Conservation (phyloP, 1,140 invertebrate species). For the Drosophila ohnishii region DNA sequence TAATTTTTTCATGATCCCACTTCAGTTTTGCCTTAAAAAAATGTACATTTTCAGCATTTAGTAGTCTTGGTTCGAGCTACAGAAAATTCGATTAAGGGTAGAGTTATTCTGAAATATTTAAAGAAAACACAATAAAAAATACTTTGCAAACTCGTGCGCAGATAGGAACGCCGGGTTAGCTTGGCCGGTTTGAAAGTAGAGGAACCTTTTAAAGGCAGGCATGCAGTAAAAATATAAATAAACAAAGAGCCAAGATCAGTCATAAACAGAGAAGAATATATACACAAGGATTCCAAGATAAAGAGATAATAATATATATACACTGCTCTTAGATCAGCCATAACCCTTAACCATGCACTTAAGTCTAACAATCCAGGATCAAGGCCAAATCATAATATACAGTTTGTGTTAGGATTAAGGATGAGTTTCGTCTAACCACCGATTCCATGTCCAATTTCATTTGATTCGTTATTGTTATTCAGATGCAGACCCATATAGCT, state of each 20-base stretch:
- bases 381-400: neutral
- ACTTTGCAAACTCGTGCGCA: conserved; percentile 82
- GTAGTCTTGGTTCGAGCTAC: neutral
- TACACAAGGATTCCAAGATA: neutral
- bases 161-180: conserved; percentile 75
- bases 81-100: neutral
- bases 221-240: conserved; percentile 30
- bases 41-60: no score
- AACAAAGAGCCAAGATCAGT: conserved; percentile 2
- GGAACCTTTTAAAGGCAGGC: conserved; percentile 57
- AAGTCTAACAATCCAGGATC: conserved; percentile 11
- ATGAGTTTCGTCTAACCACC: conserved; percentile 64
- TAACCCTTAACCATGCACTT: conserved; percentile 28
- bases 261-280: conserved; percentile 1
- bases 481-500: conserved; percentile 82
- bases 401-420: conserved; percentile 42
- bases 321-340: conserved; percentile 10
- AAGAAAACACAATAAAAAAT: conserved; percentile 25
- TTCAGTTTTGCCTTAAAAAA: no score
- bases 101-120: neutral
- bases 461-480: conserved; percentile 79
- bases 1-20: no score
- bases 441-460: conserved; percentile 72
- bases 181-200: conserved; percentile 69
- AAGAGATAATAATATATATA: neutral